Evolutionary conservation across 37 sponge, comb jelly and placozoan species (phyloP), one percentile per base, ranked within the genome.

Genomic region (Petrosia ficiformis): DNA sequence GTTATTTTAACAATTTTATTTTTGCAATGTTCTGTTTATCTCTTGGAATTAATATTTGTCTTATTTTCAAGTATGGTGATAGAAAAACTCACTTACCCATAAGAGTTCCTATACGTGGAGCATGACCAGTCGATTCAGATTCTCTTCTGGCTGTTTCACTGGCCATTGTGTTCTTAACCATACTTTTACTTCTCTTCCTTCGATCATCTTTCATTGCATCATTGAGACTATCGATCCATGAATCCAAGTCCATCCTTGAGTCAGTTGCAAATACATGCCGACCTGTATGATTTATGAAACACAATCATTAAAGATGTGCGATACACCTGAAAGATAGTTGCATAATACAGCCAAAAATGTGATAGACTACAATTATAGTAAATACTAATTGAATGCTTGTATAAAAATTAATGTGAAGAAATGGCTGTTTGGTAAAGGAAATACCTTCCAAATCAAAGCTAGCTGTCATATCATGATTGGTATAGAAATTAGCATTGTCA

Each of bases 221-320:
- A 44, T 78, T 68, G 25, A 86, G 79, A 4, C 35, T 21, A 1
- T 77, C 61, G 36, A 86, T 78, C 91, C 87, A 91, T 2, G 75
- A 69, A 28, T 91, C 80, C 59, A 91, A 63, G 14, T 80, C 77
- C 40, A 58, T 58, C 60, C 80, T 86, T 25, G 42, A 77, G 14
- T 79, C 77, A 35, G 76, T 56, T 34, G 92, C 80, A 79, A 91
- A 75, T 36, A 86, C 68, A 43, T 89, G 90, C 24, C 68, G 80
- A 28, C 90, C 90, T 80, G 54, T 21, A n/a, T 61, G 28, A 6
- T 10, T 19, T 48, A 16, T 10, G 16, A 19, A 48, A 48, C 54
- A 48, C 16, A 10, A 48, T 19, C 54, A 19, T 10, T 61, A 48
- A 48, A 48, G 54, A 48, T 48, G 14, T 48, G 14, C 54, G n/a